Conservation (phyloP, 2,113 vertebrate species). For the Abramis brama region DNA sequence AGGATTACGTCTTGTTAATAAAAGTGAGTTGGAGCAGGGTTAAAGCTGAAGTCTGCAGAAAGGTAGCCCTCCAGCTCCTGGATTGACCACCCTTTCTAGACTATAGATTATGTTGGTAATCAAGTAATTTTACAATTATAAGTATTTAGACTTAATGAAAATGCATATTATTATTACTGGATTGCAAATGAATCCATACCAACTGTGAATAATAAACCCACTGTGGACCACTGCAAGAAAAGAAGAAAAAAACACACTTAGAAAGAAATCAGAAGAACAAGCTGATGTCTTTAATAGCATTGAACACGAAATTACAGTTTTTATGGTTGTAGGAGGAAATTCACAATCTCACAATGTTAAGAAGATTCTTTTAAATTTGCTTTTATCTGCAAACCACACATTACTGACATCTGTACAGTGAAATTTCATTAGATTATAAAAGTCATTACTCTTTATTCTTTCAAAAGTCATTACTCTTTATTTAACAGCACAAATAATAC, state of each 20-base stretch:
- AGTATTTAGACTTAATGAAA: background rate
- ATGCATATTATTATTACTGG: background rate
- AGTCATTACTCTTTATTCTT: background rate
- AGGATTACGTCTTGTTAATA: too few species aligned
- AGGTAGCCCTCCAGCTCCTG: too few species aligned
- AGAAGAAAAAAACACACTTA: background rate
- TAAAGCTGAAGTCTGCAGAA: too few species aligned
- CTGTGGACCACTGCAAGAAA: background rate
- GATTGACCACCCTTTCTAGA: too few species aligned
- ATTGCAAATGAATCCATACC: background rate
- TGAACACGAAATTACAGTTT: background rate
- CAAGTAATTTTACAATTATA: background rate
- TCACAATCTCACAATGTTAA: background rate
- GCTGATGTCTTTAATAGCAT: conserved; percentile 1
- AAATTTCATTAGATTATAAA: background rate
- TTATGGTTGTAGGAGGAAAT: background rate
- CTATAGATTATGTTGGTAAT: background rate
- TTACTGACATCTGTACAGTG: background rate
- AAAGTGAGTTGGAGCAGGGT: too few species aligned
- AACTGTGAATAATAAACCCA: background rate
- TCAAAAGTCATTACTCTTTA: background rate
- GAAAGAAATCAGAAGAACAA: background rate
- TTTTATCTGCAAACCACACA: background rate
- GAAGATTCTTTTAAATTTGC: background rate
- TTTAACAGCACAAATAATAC: background rate